Base-by-base conservation (phyloP, 53 echinoderm and acorn worm genomes). In the Pentamera pediparva region DNA sequence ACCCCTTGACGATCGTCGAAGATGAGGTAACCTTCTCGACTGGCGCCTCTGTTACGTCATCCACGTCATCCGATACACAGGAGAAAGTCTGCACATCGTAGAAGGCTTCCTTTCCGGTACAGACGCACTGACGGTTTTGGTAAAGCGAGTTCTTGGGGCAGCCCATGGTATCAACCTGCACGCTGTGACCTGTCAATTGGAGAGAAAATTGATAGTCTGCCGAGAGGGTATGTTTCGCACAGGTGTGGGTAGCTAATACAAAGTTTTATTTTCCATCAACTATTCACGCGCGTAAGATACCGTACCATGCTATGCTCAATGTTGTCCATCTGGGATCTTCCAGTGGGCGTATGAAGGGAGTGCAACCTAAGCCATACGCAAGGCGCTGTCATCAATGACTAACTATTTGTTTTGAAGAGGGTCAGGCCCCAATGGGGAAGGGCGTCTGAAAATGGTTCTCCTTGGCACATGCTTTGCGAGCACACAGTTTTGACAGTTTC, bases 121-220 rank as follows among this genome's bases (percentile, higher is more conserved):
- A 89, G 35, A 62, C 30, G 74, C 89, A 89, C 22, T 72, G 50
- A 13, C 50, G 32, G 26, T 41, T 51, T 9, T 35, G 32, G 81
- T 57, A 89, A 0, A 55, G 70, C 0, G 89, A 81, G 50, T 77
- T 62, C 36, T 72, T 78, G 1, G 89, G 89, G 57, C 89, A 89
- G 4, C 89, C 89, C 30, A 80, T 45, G 56, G 70, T 73, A 12
- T 69, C 64, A 47, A 89, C 31, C 3, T 63, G 45, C 4, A 76
- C 73, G 18, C 35, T 28, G 26, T 85, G 70, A 29, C 56, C 89
- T 89, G 35, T 12, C 19, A 19, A 51, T 13, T 37, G 13, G 50
- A 78, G 61, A 21, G 31, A 29, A 29, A 50, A 77, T 43, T 9
- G 30, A 24, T 65, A 43, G 10, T 74, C 4, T 3, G 35, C 9